Base-by-base conservation (phyloP, 2,113 vertebrate species). In the Argyrosomus japonicus region DNA sequence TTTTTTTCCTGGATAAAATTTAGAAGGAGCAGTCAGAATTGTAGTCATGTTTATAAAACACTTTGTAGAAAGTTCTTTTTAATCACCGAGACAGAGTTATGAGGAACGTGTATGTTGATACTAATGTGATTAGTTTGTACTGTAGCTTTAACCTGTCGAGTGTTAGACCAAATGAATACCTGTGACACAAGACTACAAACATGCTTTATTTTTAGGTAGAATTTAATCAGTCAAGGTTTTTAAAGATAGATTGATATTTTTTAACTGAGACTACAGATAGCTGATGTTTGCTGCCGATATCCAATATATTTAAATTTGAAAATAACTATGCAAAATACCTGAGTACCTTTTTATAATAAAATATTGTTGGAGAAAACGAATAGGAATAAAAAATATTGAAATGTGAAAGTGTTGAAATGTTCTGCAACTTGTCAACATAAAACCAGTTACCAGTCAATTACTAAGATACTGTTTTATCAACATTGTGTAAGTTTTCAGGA, bases 251-350 rank as follows among this genome's bases (percentile, higher is more conserved):
- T 69, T 36, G 19, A 75, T 83, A 57, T 85, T 88, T 88, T 82
- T 68, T 2, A 68, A 71, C 17, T 58, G 19, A 77, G 53, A 43
- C 63, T 71, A 25, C 48, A 48, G 2, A 67, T 64, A 79, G 85
- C n/a, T 56, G 11, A 61, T 53, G 57, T 57, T 54, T 85, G 57
- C 27, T 77, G 68, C 47, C 1, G 50, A 64, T 67, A 51, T 75
- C 47, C 32, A 76, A 2, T 68, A 40, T n/a, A 27, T 68, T 77
- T 65, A 1, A 50, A 47, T 58, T 64, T 32, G 9, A 68, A 78
- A 76, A 48, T 12, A 3, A 75, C 84, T 85, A 87, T 91, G 90
- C 81, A 92, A 88, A 82, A 36, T 25, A 64, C 11, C 18, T 13
- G 2, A 54, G 21, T 64, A 56, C 13, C 23, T 62, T 81, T 56